Percentiles rank a stretch among this genome's conserved stretches.
Conservation (phyloP, 2,113 vertebrate genomes). For the Macquaria ambigua region DNA sequence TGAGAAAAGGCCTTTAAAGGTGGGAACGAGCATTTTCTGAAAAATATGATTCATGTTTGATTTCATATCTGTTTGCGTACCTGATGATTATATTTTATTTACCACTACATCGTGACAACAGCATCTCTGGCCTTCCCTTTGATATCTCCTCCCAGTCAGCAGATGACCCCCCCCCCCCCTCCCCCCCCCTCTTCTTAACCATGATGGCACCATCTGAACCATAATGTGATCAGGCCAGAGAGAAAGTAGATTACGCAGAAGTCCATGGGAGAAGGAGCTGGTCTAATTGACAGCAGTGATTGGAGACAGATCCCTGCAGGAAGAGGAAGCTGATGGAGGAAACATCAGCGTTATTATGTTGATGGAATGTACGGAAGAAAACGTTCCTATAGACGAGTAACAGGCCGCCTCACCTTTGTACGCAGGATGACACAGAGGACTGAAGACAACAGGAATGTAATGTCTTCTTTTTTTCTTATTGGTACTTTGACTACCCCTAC, state of each 20-base stretch:
- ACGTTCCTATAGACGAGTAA: conserved; percentile 73
- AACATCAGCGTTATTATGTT: conserved; percentile 78
- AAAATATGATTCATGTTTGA: conserved; percentile 9
- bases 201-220: conserved; percentile 77
- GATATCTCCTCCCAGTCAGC: conserved; percentile 60
- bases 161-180: conserved; percentile 46
- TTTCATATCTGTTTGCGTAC: background rate
- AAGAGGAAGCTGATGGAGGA: conserved; percentile 80
- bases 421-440: conserved; percentile 17
- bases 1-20: no score
- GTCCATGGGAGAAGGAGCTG: conserved; percentile 79
- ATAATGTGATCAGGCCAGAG: conserved; percentile 83
- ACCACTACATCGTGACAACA: conserved; percentile 35
- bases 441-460: background rate
- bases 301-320: conserved; percentile 82
- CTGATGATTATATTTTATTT: conserved; percentile 44
- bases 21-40: background rate
- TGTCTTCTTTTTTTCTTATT: background rate
- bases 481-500: background rate
- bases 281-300: conserved; percentile 85
- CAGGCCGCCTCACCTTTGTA: conserved; percentile 17
- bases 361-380: conserved; percentile 74
- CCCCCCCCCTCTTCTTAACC: conserved; percentile 52
- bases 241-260: conserved; percentile 84
- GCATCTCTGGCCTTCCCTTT: conserved; percentile 36